Conservation (phyloP, 2,888 invertebrate genomes). For the Drosophila neotestacea region DNA sequence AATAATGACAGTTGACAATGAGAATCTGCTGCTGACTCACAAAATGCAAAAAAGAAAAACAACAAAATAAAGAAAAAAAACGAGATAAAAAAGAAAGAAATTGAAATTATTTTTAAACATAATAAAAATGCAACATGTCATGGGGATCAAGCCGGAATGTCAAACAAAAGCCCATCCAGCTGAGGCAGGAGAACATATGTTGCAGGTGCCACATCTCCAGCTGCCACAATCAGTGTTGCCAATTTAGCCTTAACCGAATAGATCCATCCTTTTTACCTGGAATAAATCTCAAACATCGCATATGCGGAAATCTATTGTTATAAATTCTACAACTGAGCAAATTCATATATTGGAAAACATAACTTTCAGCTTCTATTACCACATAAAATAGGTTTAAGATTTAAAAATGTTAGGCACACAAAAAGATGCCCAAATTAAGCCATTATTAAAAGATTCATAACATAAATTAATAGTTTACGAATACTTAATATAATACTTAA, state of each 20-base stretch:
- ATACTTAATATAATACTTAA: too few relatives aligned
- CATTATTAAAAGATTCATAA: too few relatives aligned
- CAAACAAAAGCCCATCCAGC: conserved; percentile 19
- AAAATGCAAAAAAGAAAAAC: conserved; percentile 52
- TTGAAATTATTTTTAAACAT: conserved; percentile 53
- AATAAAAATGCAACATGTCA: conserved; percentile 63
- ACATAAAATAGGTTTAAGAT: too few relatives aligned
- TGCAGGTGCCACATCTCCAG: conserved; percentile 49
- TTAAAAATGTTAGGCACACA: too few relatives aligned
- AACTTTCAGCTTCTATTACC: too few relatives aligned
- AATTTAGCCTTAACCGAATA: neutral
- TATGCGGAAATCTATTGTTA: neutral
- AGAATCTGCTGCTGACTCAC: conserved; percentile 54
- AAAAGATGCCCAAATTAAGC: too few relatives aligned
- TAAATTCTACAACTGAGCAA: too few relatives aligned
- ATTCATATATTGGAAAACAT: too few relatives aligned
- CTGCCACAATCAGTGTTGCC: neutral
- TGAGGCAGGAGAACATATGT: conserved; percentile 10
- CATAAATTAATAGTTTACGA: too few relatives aligned
- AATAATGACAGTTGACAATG: conserved; percentile 77
- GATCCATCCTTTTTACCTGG: too few relatives aligned
- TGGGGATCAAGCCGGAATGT: conserved; percentile 24
- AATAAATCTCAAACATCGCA: neutral
- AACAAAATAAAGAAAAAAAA: neutral
- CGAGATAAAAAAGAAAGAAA: conserved; percentile 17